A percentile compares a stretch with the other conserved stretches of the same genome.
phyloP scores from a whole-genome alignment of 2,888 invertebrate genomes.

The Mesodorylaimus sp. region DNA sequence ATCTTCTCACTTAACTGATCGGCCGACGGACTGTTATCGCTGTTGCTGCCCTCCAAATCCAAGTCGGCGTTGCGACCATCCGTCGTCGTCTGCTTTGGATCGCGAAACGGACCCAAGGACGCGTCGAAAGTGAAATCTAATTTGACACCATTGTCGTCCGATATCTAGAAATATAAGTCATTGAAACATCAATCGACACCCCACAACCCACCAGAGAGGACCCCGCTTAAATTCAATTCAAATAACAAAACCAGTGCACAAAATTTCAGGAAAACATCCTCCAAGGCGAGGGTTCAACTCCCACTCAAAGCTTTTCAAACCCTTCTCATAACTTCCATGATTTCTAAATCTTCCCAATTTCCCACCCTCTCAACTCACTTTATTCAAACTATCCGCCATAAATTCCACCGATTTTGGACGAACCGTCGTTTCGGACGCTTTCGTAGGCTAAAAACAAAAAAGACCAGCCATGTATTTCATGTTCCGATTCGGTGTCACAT shows the following conservation, averaged over 20 bases:
- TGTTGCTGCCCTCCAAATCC: not conserved
- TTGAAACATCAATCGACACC: too few species aligned
- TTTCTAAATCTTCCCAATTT: too few species aligned
- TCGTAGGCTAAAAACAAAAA: not conserved
- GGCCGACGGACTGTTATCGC: constrained; percentile 51
- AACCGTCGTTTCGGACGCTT: not conserved
- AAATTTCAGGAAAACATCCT: too few species aligned
- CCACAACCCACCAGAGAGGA: too few species aligned
- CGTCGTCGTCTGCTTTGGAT: not conserved
- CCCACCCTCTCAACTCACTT: too few species aligned
- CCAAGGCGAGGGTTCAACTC: too few species aligned
- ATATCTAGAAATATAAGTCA: not conserved
- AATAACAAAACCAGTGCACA: too few species aligned
- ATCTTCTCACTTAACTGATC: constrained; percentile 83
- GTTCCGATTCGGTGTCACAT: too few species aligned
- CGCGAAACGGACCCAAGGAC: not conserved
- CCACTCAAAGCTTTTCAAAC: too few species aligned
- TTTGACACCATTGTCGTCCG: constrained; percentile 53
- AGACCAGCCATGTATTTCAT: too few species aligned
- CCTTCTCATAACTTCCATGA: too few species aligned
- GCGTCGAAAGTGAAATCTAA: constrained; percentile 74
- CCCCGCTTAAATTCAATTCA: too few species aligned
- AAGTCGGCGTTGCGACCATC: not conserved
- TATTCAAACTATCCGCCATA: not conserved
- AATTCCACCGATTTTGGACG: not conserved